Evolutionary conservation across 2,888 invertebrate species (phyloP).

Genomic region (Cabera pusaria): DNA sequence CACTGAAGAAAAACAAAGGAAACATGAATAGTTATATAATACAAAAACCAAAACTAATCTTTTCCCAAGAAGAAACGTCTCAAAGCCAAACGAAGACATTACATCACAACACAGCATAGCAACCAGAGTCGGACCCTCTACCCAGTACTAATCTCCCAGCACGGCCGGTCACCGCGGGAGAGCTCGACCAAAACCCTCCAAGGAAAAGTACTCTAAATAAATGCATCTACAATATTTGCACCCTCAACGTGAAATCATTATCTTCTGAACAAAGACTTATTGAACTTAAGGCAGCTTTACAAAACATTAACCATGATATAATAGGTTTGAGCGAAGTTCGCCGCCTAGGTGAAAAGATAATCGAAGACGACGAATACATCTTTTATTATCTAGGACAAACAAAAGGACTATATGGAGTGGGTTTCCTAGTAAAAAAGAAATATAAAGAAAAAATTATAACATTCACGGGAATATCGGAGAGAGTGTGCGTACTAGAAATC

Average conservation of each 20-base stretch:
- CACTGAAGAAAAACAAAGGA: constrained; percentile 1
- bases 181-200: constrained; percentile 31
- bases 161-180: constrained; percentile 34
- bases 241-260: constrained; percentile 2
- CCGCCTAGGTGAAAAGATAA: constrained; percentile 11
- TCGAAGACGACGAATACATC: constrained; percentile 13
- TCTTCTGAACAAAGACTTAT: neutral
- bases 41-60: neutral
- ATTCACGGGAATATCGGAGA: too few relatives aligned
- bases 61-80: neutral
- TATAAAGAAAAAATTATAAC: constrained; percentile 16
- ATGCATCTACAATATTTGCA: constrained; percentile 8
- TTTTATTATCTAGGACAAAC: constrained; percentile 29
- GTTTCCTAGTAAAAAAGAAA: constrained; percentile 29
- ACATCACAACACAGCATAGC: constrained; percentile 1
- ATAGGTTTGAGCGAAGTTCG: constrained; percentile 3
- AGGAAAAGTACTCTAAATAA: constrained; percentile 11
- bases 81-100: neutral
- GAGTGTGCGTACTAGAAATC: constrained; percentile 32
- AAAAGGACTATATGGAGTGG: constrained; percentile 31
- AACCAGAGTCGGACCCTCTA: constrained; percentile 10
- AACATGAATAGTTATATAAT: neutral
- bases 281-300: neutral
- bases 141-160: constrained; percentile 23
- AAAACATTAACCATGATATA: constrained; percentile 6